Base-by-base conservation (phyloP, 1,140 invertebrate species). In the Trichonephila inaurata region DNA sequence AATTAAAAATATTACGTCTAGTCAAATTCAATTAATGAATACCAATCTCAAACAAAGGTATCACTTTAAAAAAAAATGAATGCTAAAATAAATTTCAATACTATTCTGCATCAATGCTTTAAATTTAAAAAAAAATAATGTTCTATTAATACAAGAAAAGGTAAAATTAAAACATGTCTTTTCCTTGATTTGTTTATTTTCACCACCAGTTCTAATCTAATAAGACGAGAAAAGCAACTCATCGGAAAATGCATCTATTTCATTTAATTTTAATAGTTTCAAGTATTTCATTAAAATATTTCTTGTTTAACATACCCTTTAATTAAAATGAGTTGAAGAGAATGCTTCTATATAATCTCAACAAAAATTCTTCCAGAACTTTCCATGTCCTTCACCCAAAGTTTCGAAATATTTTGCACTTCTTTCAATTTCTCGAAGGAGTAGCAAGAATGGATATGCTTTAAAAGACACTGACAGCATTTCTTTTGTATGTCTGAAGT, bases 401-500 rank as follows among this genome's bases (percentile, higher is more conserved):
- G 72, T 77, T 33, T 77, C 72, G 72, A 77, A 77, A 77, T 77
- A 77, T 33, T 77, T 77, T 64, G 10, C 12, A 28, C 28, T 33
- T 33, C 28, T 77, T 77, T 77, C 33, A 51, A 24, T 77, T 77
- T 40, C 18, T 77, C 33, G 16, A 40, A 77, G 2, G 28, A 5
- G 0, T 7, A 18, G 28, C 0, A 40, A 40, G 72, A 18, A 77
- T 40, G 72, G 21, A 77, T 40, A 5, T 14, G 1, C 28, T 77
- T 77, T 77, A 33, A 77, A 77, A 40, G 33, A 77, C 28, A 77
- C 18, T 40, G 28, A 24, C 33, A 33, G 7, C 28, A 16, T 40
- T 77, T 77, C 72, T 40, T 77, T 77, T 77, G 28, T 28, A 33
- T 14, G 33, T 33, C 10, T 40, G 14, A 40, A 6, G 72, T 77